phyloP scores from a whole-genome alignment of 2,113 vertebrate species.

The Heloderma charlesbogerti region DNA sequence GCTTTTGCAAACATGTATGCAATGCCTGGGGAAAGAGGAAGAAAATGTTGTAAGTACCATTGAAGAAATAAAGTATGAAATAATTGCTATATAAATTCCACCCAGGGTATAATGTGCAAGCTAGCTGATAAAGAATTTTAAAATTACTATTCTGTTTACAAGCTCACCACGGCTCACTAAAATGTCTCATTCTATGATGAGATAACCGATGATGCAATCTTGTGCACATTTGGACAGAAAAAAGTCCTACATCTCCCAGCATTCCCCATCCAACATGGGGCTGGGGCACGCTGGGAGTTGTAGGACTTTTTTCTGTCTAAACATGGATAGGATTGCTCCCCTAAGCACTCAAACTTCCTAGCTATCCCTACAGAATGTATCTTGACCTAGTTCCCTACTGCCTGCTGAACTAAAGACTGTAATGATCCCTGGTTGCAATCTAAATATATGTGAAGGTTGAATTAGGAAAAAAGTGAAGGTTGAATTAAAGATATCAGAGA shows the following conservation, averaged over 20 bases:
- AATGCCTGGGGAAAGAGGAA: slow-evolving; percentile 82
- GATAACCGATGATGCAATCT: neutral
- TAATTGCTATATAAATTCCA: neutral
- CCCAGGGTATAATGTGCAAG: neutral
- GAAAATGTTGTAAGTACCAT: slow-evolving; percentile 3
- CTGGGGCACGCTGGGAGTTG: too few relatives aligned
- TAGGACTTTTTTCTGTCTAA: too few relatives aligned
- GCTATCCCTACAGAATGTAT: neutral
- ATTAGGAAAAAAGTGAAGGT: neutral
- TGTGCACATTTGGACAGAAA: neutral
- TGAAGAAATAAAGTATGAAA: neutral
- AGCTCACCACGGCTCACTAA: neutral
- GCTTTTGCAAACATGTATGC: slow-evolving; percentile 92
- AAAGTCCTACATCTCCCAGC: neutral
- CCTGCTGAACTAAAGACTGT: neutral
- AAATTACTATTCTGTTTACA: neutral
- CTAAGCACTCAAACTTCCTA: neutral
- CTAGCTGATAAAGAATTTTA: neutral
- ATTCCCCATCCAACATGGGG: too few relatives aligned
- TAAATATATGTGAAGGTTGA: neutral
- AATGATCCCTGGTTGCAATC: neutral
- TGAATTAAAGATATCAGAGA: neutral
- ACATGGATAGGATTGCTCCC: too few relatives aligned
- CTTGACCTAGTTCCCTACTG: neutral
- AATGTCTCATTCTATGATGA: neutral